Conservation (phyloP, 1,140 invertebrate genomes). For the Glomeris maerens region DNA sequence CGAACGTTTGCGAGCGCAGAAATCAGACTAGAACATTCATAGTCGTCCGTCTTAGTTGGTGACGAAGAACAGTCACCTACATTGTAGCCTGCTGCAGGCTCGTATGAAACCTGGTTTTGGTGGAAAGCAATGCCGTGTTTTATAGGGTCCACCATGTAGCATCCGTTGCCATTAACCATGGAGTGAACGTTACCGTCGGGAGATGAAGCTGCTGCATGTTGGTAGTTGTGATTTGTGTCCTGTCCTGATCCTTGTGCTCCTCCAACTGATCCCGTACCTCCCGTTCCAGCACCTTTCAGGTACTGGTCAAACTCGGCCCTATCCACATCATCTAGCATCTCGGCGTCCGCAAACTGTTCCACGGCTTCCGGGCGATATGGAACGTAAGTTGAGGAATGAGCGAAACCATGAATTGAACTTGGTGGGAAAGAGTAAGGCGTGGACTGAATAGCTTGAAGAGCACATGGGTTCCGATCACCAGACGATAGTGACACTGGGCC, state of each 20-base stretch:
- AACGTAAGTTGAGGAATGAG: conserved; percentile 9
- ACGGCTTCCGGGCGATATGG: conserved; percentile 12
- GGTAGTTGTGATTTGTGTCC: neutral
- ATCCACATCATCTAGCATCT: conserved; percentile 34
- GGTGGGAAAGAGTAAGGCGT: conserved; percentile 6
- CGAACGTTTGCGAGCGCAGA: conserved; percentile 17
- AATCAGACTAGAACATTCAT: conserved; percentile 15
- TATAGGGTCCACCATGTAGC: neutral
- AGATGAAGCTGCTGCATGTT: neutral
- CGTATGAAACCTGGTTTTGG: neutral
- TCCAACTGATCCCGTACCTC: neutral
- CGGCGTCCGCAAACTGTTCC: conserved; percentile 14
- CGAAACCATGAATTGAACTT: conserved; percentile 1
- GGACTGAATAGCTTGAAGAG: conserved; percentile 3
- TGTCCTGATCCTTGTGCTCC: neutral
- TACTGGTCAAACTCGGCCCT: conserved; percentile 49
- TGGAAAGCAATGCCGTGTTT: neutral
- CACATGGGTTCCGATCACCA: conserved; percentile 28
- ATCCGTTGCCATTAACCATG: neutral
- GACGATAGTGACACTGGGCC: too few species aligned
- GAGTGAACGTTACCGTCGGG: neutral
- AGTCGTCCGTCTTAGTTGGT: neutral
- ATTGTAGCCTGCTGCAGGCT: too few species aligned
- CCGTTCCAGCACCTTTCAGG: conserved; percentile 27
- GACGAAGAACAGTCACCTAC: too few species aligned